phyloP scores from a whole-genome alignment of 1,140 invertebrate species.

The Eriosoma lanigerum region DNA sequence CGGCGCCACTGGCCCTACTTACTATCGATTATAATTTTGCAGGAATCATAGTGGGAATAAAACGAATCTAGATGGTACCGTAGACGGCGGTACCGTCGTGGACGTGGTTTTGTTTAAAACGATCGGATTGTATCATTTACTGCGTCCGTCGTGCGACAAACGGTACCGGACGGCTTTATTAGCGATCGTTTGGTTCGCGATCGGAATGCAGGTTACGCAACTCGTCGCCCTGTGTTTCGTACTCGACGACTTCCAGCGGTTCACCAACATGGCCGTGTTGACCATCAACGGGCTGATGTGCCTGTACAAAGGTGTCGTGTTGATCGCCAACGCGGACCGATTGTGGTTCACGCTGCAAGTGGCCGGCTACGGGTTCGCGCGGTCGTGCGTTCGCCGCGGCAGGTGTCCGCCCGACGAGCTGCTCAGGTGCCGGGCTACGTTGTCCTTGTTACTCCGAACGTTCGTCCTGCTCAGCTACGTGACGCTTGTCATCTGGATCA shows the following conservation, averaged over 20 bases:
- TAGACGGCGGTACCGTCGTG: neutral
- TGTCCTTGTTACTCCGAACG: too few relatives aligned
- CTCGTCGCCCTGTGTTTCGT: neutral
- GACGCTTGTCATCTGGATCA: too few relatives aligned
- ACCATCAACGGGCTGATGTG: neutral
- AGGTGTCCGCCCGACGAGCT: too few relatives aligned
- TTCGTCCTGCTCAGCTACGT: too few relatives aligned
- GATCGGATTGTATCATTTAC: neutral
- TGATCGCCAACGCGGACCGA: neutral
- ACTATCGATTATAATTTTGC: too few relatives aligned
- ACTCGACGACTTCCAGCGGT: neutral
- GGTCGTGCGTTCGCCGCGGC: neutral
- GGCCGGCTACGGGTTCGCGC: neutral
- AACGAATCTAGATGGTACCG: too few relatives aligned
- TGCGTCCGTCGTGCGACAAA: neutral
- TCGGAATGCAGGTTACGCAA: neutral
- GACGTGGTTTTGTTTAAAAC: neutral
- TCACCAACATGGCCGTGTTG: neutral
- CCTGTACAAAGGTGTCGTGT: neutral
- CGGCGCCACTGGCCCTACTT: too few relatives aligned
- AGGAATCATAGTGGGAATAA: too few relatives aligned
- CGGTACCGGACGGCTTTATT: neutral
- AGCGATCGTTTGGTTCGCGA: neutral
- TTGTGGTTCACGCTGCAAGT: neutral
- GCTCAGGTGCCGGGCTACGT: slow-evolving; percentile 21